Base-by-base conservation (phyloP, 2,888 invertebrate species). In the Aspidiotus rigidus region DNA sequence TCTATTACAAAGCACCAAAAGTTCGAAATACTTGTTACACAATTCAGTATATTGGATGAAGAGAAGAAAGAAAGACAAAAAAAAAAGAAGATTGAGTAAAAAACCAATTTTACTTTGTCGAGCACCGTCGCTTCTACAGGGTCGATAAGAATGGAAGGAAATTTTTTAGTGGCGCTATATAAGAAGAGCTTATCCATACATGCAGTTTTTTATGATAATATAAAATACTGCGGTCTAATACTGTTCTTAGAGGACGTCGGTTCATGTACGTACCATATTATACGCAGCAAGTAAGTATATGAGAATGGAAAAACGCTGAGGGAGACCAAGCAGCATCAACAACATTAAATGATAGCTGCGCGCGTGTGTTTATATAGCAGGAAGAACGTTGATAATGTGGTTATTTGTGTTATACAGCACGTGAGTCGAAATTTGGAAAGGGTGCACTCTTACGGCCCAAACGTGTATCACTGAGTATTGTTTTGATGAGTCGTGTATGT, bases 401-500 rank as follows among this genome's bases (percentile, higher is more conserved):
- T 69, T 69, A 69, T 69, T 69, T 69, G 69, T 69, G 69, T 69
- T 69, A 63, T 69, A 57, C 55, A 44, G 69, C 69, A 69, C 69
- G 69, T 69, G 69, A 69, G 69, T n/a, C 57, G 69, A 69, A 67
- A 67, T 54, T 61, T 62, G 49, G 41, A 69, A 62, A 69, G 62
- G 69, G 69, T 53, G 69, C 62, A 15, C 69, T 69, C 62, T 62
- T 61, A 62, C 62, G 69, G 69, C 55, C 44, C 56, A 41, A 54
- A 55, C 42, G 69, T 69, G 62, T 69, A 61, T 69, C 54, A 69
- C 62, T 62, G 62, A 69, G 69, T 66, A 71, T 71, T 67, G 61
- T 72, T 74, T 73, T 73, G 74, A 74, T 74, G 74, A 74, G 73
- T 71, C 71, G 73, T 73, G 73, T 74, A 74, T 73, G 74, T 73